Conservation (phyloP, 2,888 invertebrate species). For the Pachliopta kotzebuea region DNA sequence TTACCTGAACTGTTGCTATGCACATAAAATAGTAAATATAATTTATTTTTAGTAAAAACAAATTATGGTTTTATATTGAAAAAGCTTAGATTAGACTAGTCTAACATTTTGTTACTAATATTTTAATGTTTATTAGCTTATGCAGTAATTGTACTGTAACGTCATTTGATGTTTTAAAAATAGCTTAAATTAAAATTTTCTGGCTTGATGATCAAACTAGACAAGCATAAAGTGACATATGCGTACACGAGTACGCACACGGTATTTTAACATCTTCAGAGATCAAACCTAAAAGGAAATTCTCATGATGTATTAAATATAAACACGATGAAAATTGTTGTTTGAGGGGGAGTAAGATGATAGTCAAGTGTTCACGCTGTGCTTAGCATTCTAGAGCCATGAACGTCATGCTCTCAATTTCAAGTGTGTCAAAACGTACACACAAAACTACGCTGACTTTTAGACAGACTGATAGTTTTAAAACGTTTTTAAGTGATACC, state of each 20-base stretch:
- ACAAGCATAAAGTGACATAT: background rate
- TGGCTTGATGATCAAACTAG: background rate
- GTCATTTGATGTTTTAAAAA: too few relatives aligned
- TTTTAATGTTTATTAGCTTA: background rate
- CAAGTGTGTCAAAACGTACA: conserved; percentile 24
- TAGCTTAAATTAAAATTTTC: too few relatives aligned
- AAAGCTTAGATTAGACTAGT: too few relatives aligned
- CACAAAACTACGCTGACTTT: conserved; percentile 11
- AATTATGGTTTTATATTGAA: too few relatives aligned
- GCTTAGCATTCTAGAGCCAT: conserved; percentile 24
- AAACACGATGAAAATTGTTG: conserved; percentile 15
- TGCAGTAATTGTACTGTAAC: background rate
- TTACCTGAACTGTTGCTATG: too few relatives aligned
- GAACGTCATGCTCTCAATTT: conserved; percentile 23
- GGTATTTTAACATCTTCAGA: conserved; percentile 10
- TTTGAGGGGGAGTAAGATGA: conserved; percentile 25
- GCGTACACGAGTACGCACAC: background rate
- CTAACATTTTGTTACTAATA: too few relatives aligned
- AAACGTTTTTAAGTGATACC: background rate
- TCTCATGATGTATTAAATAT: conserved; percentile 21
- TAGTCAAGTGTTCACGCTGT: conserved; percentile 27
- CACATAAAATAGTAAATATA: too few relatives aligned
- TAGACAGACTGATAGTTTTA: background rate
- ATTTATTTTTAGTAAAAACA: too few relatives aligned
- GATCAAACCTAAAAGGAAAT: conserved; percentile 15